Base-by-base conservation (phyloP, 2,888 invertebrate species). In the Cosmorhoe ocellata region DNA sequence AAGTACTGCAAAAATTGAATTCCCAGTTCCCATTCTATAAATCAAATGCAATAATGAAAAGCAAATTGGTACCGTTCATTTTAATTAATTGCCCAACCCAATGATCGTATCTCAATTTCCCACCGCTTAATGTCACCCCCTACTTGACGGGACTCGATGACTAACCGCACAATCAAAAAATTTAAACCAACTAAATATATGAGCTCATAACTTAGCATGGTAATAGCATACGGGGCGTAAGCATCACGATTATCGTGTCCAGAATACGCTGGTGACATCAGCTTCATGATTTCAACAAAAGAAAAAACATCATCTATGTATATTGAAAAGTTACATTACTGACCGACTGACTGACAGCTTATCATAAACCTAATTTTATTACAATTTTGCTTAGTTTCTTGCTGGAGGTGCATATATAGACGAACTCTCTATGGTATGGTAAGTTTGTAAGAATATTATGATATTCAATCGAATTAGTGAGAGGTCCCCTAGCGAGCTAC, bases 61-160 rank as follows among this genome's bases (percentile, higher is more conserved):
- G 57, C 61, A 61, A 56, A 51, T 52, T 71, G 70, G 69, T 75
- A 73, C 74, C 73, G 64, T 61, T 72, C 68, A 64, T 66, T 70
- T 70, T 73, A 74, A 80, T 77, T 78, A 78, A 82, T 79, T 67
- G 73, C 59, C 68, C 59, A 69, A 65, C 63, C 71, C 67, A 76
- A 85, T 83, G 79, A 83, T 80, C 85, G 67, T 86, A 86, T 80
- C 80, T 86, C 80, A 75, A 84, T 84, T 81, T 72, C 66, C 64
- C 66, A 71, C 71, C 69, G 65, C 68, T 79, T 76, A 78, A 73
- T 70, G 75, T 76, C 75, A 77, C 74, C 69, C 70, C 68, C 71
- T 74, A 66, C 67, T 78, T 76, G 78, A 76, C 65, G 71, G 31
- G 40, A 24, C 22, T 24, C 22, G 8, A 70, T 75, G 72, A 76